Evolutionary conservation across 2,888 invertebrate genomes (phyloP).

Genomic region (Phalangium opilio): DNA sequence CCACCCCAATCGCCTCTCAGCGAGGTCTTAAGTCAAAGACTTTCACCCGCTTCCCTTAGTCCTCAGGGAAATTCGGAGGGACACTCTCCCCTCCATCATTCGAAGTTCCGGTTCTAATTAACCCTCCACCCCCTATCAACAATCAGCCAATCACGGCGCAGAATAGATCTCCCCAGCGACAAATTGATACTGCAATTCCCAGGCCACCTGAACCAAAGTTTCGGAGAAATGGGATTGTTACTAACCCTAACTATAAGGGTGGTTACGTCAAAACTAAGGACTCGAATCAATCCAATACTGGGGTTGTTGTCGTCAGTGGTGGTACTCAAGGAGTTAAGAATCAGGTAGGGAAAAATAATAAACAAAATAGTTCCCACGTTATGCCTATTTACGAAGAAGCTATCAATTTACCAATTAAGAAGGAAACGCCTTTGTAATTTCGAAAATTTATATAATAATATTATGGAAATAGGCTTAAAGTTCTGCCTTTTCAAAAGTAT

Average conservation of each 20-base stretch:
- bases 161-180: constrained; percentile 4
- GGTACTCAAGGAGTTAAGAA: constrained; percentile 7
- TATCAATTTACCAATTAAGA: constrained; percentile 51
- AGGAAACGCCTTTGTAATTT: constrained; percentile 54
- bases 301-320: no score
- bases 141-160: constrained; percentile 1
- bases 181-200: constrained; percentile 5
- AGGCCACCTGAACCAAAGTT: constrained; percentile 29
- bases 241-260: constrained; percentile 30
- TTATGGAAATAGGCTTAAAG: no score
- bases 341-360: constrained; percentile 9
- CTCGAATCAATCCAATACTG: constrained; percentile 8
- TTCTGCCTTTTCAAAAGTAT: no score
- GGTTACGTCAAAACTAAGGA: constrained; percentile 37
- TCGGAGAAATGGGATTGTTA: constrained; percentile 32
- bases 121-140: constrained; percentile 8
- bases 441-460: no score
- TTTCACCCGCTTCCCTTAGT: constrained; percentile 16
- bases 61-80: constrained; percentile 15
- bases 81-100: constrained; percentile 12
- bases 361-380: no score
- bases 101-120: constrained; percentile 11
- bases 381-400: constrained; percentile 14
- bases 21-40: constrained; percentile 23
- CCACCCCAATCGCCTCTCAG: constrained; percentile 55